Evolutionary conservation across 2,113 vertebrate species (phyloP).

Genomic region (Oenanthe melanoleuca): DNA sequence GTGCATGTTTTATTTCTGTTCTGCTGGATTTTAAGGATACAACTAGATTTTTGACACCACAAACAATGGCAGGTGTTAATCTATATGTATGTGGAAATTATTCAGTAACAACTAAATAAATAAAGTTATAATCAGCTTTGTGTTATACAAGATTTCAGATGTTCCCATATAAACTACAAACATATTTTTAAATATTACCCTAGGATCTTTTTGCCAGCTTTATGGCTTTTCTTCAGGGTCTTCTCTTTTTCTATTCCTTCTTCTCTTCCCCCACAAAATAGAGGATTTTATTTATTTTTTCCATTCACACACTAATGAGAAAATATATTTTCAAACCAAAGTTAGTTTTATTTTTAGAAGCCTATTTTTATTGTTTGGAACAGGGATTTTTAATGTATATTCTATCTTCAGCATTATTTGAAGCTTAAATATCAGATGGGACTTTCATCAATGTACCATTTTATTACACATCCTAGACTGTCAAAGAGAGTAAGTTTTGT

Average conservation of each 20-base stretch:
- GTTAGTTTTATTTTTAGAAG: background rate
- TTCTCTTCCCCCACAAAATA: fast-evolving
- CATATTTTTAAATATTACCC: background rate
- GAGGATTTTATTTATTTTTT: background rate
- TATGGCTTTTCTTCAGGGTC: background rate
- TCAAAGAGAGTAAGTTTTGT: background rate
- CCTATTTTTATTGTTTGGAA: background rate
- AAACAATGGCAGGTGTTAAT: background rate
- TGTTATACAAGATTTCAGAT: background rate
- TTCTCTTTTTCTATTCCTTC: background rate
- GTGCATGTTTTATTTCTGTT: background rate
- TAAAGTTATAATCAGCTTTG: background rate
- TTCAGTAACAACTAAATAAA: background rate
- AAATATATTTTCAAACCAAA: background rate
- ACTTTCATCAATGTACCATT: background rate
- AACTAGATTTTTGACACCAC: background rate
- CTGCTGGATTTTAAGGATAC: background rate
- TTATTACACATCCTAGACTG: background rate
- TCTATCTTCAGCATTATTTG: background rate
- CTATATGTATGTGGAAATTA: background rate
- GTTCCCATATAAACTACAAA: background rate
- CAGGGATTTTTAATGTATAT: background rate
- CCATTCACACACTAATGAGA: background rate
- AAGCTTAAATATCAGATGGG: background rate
- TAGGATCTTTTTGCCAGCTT: background rate